Evolutionary conservation across 2,888 invertebrate genomes (phyloP).

Genomic region (Tolmerus cingulatus): DNA sequence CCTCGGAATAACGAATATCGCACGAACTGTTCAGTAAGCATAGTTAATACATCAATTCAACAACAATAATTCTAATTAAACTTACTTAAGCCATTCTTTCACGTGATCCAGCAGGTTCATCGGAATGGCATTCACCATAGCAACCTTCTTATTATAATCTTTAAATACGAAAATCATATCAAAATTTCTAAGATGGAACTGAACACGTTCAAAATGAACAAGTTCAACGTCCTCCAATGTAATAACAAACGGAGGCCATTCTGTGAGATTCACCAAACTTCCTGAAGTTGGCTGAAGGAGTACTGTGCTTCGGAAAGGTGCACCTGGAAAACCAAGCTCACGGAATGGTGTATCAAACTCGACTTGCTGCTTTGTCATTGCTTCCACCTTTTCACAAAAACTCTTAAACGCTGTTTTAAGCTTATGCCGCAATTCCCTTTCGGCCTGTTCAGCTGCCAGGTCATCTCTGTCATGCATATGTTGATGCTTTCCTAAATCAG

Average conservation of each 20-base stretch:
- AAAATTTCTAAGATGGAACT: conserved; percentile 98
- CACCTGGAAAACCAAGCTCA: conserved; percentile 97
- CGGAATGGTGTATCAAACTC: conserved; percentile 99
- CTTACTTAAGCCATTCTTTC: conserved; percentile 98
- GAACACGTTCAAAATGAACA: conserved; percentile 98
- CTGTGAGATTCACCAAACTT: conserved; percentile 95
- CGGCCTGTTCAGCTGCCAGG: conserved; percentile 97
- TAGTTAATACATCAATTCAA: not conserved
- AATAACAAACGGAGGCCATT: conserved; percentile 99
- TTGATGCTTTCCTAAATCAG: conserved; percentile 98
- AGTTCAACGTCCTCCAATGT: conserved; percentile 97
- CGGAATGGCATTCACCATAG: conserved; percentile 99
- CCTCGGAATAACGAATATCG: conserved; percentile 97
- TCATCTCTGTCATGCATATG: conserved; percentile 99
- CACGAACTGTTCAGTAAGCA: conserved; percentile 73
- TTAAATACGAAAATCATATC: conserved; percentile 99
- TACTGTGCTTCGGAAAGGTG: conserved; percentile 95
- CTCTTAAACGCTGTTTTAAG: conserved; percentile 97
- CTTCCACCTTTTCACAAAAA: conserved; percentile 96
- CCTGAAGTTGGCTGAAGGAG: conserved; percentile 96
- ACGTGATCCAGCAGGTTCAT: conserved; percentile 99
- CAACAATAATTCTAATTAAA: conserved; percentile 50
- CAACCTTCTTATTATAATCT: conserved; percentile 92
- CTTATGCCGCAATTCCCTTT: conserved; percentile 94
- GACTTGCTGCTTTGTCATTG: conserved; percentile 94